Evolutionary conservation across 2,113 vertebrate species (phyloP), one percentile per base, ranked within the genome.

Genomic region (Aptenodytes patagonicus): DNA sequence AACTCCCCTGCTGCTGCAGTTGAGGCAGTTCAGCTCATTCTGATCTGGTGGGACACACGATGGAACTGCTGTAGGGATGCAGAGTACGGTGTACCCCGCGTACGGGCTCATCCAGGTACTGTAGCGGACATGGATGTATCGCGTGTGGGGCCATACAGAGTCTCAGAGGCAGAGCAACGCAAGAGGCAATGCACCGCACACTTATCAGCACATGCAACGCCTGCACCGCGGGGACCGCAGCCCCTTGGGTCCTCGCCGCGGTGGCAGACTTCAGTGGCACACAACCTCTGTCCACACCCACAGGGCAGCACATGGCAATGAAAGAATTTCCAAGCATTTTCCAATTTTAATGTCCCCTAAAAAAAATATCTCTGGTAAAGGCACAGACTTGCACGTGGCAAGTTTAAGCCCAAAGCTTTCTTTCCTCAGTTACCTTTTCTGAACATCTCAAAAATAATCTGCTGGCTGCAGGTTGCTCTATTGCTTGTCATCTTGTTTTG

Each of bases 301-400:
- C 57, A 11, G 25, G 31, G 61, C 73, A 73, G 54, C 18, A 31
- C n/a, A 21, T 36, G 14, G 13, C 81, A 51, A 57, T 0, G 9
- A 10, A 70, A 6, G 28, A 57, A 21, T 49, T 65, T 24, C n/a
- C 69, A 52, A 55, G 20, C 8, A 14, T 57, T 69, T 83, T 21
- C 32, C 44, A 42, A 2, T 60, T 86, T 47, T n/a, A 69, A 28
- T 3, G 3, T 36, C 21, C 34, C 38, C 38, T 72, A 12, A 54
- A 31, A 32, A 46, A 80, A 29, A 17, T 0, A 19, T 19, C 20
- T 36, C 47, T 15, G 11, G 17, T 20, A 61, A 72, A 81, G 34
- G 10, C n/a, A 55, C 8, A 47, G 49, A 44, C 15, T 42, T 1
- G 0, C 32, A 46, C 1, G 0, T 0, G 8, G n/a, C 13, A 24